Base-by-base conservation (phyloP, 2,888 invertebrate genomes). In the Blastobasis adustella region DNA sequence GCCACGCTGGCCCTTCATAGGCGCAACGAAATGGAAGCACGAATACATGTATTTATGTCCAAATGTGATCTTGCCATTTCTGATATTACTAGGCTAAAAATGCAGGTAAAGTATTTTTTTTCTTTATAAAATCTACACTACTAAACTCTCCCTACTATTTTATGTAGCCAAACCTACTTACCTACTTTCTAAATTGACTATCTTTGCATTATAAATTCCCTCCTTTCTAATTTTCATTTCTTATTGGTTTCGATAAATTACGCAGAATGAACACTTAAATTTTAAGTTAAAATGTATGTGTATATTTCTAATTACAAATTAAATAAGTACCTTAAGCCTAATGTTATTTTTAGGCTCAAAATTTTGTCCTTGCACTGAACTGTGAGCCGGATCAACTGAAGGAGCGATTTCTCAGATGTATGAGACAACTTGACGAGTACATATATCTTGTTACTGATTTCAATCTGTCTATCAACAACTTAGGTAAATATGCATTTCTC, bases 371-470 rank as follows among this genome's bases (percentile, higher is more conserved):
- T 2, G 67, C 76, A 40, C 65, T 88, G 10, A 84, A 86, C 58
- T 86, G 86, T 66, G 81, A 82, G 0, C 83, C 83, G 0, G 55
- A 72, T 1, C 78, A 81, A 39, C 59, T 88, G 36, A 86, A 85
- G 50, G 83, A 86, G 0, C 60, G 72, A 0, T 86, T 85, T 53
- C 68, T 88, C 23, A 71, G 54, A 40, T 66, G 76, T 43, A 83
- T 87, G 85, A 78, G 79, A 46, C 76, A 79, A 46, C 68, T 88
- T 4, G 87, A 88, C 37, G 85, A 87, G 50, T 85, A 74, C 53
- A 83, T 69, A 51, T 88, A 87, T 55, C 62, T 86, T 1, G 67
- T 88, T 9, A 84, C 86, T 0, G 87, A 88, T 56, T 80, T 88
- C 54, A 85, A 86, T 48, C 64, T 87, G 10, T 64, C 79, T 51